These are phyloP conservation scores for Palythoa grandis DNA, from an alignment of 92 coral and sea anemone species.

Conservation along the genomic window DNA sequence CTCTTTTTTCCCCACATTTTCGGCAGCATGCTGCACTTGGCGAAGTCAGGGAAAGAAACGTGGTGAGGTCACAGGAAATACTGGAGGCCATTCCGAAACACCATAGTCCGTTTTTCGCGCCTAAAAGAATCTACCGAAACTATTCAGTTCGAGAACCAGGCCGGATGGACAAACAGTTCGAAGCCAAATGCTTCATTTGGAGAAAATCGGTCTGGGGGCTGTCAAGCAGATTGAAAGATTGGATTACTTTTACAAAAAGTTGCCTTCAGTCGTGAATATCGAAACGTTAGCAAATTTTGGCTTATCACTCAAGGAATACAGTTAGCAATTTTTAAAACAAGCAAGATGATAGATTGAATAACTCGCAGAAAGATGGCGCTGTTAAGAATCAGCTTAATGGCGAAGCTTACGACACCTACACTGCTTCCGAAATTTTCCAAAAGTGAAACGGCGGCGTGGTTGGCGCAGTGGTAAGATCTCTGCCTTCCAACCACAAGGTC, in stretches of 20 bases:
- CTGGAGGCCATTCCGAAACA: neutral
- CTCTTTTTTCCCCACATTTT: too few relatives aligned
- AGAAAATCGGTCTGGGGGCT: conserved; percentile 44
- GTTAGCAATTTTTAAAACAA: neutral
- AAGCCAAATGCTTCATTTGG: conserved; percentile 36
- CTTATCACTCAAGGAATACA: conserved; percentile 37
- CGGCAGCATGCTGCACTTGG: too few relatives aligned
- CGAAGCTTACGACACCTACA: conserved; percentile 28
- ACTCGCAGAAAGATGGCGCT: too few relatives aligned
- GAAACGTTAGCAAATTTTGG: conserved; percentile 40
- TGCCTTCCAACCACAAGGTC: too few relatives aligned
- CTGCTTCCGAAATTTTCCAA: conserved; percentile 14
- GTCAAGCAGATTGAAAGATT: conserved; percentile 33
- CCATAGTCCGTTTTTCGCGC: conserved; percentile 43
- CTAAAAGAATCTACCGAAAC: conserved; percentile 42
- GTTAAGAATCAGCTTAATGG: neutral
- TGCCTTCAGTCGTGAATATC: conserved; percentile 16
- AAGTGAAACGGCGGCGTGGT: too few relatives aligned
- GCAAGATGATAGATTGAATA: too few relatives aligned
- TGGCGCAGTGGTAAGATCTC: too few relatives aligned
- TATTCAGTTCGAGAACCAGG: conserved; percentile 47
- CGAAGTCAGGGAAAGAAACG: too few relatives aligned
- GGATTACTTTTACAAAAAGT: conserved; percentile 20
- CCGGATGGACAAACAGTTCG: conserved; percentile 58
- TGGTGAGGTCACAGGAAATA: too few relatives aligned